These are phyloP conservation scores for Aspidapion aeneum DNA, from an alignment of 2,888 invertebrate species.

Conservation along the genomic window DNA sequence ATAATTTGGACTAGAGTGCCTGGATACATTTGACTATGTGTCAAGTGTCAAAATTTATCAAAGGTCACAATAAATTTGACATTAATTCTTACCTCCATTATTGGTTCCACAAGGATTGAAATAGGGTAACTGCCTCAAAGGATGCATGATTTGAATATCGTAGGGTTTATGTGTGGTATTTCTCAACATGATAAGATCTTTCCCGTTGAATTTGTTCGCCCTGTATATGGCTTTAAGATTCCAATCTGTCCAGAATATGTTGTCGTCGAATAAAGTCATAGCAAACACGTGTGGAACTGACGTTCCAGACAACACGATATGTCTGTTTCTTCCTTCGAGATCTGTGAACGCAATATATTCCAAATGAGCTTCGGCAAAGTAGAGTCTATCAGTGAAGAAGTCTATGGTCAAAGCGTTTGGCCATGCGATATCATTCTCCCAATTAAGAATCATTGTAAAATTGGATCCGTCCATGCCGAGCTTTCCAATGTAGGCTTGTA, in stretches of 20 bases:
- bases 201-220: conserved; percentile 89
- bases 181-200: conserved; percentile 67
- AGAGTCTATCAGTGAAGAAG: conserved; percentile 91
- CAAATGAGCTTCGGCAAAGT: conserved; percentile 97
- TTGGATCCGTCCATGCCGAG: conserved; percentile 96
- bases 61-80: too few species aligned
- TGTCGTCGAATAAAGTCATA: conserved; percentile 89
- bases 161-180: conserved; percentile 95
- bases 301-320: conserved; percentile 73
- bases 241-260: conserved; percentile 98
- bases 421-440: conserved; percentile 96
- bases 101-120: conserved; percentile 87
- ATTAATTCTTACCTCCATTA: conserved; percentile 80
- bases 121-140: conserved; percentile 82
- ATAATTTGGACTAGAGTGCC: too few species aligned
- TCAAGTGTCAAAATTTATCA: too few species aligned
- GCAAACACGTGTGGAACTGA: conserved; percentile 96
- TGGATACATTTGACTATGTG: too few species aligned
- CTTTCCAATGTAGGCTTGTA: conserved; percentile 94
- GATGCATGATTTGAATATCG: conserved; percentile 90
- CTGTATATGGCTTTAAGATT: conserved; percentile 88
- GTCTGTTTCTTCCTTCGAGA: conserved; percentile 85
- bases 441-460: conserved; percentile 81
- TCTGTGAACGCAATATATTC: conserved; percentile 96
- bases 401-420: conserved; percentile 97